Base-by-base conservation (phyloP, 2,113 vertebrate species). In the Catharus bicknelli region DNA sequence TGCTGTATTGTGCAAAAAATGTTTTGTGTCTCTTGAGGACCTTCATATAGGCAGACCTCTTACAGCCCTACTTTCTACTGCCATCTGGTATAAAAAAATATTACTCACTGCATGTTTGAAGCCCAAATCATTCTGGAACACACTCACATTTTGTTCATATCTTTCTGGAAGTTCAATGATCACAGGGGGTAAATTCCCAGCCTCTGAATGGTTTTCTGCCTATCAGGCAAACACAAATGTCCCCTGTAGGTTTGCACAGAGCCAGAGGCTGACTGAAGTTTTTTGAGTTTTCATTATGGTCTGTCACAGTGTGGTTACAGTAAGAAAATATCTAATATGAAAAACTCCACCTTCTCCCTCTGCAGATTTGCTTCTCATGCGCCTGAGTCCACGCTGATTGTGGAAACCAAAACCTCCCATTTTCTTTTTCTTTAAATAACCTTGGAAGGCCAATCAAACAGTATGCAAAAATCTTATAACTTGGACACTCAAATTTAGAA, bases 371-470 rank as follows among this genome's bases (percentile, higher is more conserved):
- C 20, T 95, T 54, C 32, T 61, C 57, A n/a, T 7, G 7, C 8
- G 20, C 74, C 55, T 48, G 68, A 77, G 23, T 55, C 64, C 77
- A 64, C 1, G 0, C 38, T 74, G 64, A 30, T 38, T 34, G 40
- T 16, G 27, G 40, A 77, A 79, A 88, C 4, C 0, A 0, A n/a
- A 36, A 9, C 8, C 4, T 36, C 29, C 3, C 1, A 0, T 7
- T 38, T 66, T 55, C 5, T 40, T 55, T 64, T 64, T 21, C 3
- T 45, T 30, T 17, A 10, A 89, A 62, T 42, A 81, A 76, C 14
- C 5, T 19, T 78, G 55, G 57, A 83, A 86, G 27, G 6, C 21
- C 5, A 64, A 11, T 63, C 30, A 45, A 76, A 36, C 30, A 72
- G 5, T 45, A 25, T 36, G 45, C 11, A 78, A 61, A 79, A 57